Evolutionary conservation across 2,797 vertebrate genomes (phyloP).

Genomic region (Oryzias dopingdopingensis): DNA sequence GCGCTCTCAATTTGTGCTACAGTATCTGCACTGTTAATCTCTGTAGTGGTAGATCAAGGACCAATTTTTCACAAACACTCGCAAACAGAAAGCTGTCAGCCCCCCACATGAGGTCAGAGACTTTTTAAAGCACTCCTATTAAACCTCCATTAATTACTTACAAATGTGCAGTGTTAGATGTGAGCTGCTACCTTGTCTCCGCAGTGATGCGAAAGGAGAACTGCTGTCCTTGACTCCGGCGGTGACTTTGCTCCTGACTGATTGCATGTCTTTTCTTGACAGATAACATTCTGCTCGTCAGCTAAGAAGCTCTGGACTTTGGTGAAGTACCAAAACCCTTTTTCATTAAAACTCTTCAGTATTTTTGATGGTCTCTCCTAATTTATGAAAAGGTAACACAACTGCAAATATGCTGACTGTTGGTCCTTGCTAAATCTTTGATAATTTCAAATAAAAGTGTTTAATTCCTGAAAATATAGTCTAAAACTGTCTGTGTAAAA

Average conservation of each 20-base stretch:
- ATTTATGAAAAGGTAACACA: too few species aligned
- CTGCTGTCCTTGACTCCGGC: constrained; percentile 66
- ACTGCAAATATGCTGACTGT: too few species aligned
- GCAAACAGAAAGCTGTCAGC: constrained; percentile 25
- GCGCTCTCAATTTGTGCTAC: constrained; percentile 28
- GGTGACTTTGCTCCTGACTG: constrained; percentile 73
- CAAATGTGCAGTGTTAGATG: constrained; percentile 26
- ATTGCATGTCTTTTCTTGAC: constrained; percentile 70
- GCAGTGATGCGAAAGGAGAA: constrained; percentile 40
- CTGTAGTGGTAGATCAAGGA: constrained; percentile 23
- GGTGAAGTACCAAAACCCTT: not conserved
- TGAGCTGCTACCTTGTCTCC: constrained; percentile 49
- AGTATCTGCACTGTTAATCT: constrained; percentile 37
- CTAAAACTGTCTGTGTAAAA: too few species aligned
- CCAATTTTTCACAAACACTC: constrained; percentile 6
- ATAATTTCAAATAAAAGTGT: too few species aligned
- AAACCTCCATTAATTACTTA: constrained; percentile 54
- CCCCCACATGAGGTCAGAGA: constrained; percentile 25
- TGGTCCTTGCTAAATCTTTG: too few species aligned
- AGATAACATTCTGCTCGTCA: constrained; percentile 60
- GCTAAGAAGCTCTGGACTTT: constrained; percentile 26
- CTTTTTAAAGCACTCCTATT: constrained; percentile 46
- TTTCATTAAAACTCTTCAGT: not conserved
- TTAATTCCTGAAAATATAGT: too few species aligned
- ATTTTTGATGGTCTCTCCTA: not conserved